phyloP scores from a whole-genome alignment of 37 sponge, comb jelly and placozoan genomes.

The Cliona cf. orientalis region DNA sequence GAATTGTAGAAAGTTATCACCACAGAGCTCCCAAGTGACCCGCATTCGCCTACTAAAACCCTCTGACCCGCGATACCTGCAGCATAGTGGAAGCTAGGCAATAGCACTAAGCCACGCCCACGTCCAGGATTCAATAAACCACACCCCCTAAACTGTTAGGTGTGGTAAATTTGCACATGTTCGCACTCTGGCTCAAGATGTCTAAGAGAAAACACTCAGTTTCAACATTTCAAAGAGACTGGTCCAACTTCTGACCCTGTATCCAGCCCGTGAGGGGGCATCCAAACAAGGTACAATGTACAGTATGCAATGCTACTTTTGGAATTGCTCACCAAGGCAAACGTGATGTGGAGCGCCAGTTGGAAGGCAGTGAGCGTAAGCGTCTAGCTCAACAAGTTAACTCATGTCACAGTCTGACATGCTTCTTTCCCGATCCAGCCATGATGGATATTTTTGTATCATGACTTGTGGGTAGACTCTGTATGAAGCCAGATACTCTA shows the following conservation, averaged over 20 bases:
- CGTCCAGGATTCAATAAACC: too few relatives aligned
- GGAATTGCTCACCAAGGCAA: constrained; percentile 12
- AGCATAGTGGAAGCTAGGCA: not conserved
- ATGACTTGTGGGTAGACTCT: too few relatives aligned
- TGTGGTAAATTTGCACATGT: too few relatives aligned
- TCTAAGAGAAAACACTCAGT: not conserved
- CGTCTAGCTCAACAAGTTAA: constrained; percentile 1
- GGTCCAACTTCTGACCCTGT: not conserved
- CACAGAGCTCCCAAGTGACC: too few relatives aligned
- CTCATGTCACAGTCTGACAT: constrained; percentile 4
- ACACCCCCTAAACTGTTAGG: too few relatives aligned
- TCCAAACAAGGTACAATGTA: not conserved
- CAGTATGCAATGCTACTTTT: constrained; percentile 2
- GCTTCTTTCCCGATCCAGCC: constrained; percentile 1
- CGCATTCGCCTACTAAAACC: not conserved
- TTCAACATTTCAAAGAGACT: not conserved
- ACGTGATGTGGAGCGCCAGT: not conserved
- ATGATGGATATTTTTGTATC: too few relatives aligned
- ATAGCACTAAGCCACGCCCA: not conserved
- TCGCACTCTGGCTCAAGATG: too few relatives aligned
- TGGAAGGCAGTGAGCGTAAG: constrained; percentile 1
- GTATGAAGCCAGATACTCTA: too few relatives aligned
- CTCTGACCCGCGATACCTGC: not conserved
- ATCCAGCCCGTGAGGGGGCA: not conserved
- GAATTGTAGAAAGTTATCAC: too few relatives aligned